phyloP scores from a whole-genome alignment of 1,140 invertebrate genomes.

The Helicoverpa zea region DNA sequence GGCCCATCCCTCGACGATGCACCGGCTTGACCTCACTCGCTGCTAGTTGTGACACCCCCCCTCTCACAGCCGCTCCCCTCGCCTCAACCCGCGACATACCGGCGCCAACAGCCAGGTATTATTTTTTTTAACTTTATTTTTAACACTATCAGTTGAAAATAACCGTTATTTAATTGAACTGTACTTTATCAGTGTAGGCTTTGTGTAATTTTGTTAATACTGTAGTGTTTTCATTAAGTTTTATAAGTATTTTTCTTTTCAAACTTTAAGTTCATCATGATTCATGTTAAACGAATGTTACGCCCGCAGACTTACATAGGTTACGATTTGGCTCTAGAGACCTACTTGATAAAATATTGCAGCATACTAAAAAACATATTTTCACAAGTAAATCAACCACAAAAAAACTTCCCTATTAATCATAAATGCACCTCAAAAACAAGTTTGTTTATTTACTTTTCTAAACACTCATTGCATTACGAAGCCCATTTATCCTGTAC shows the following conservation, averaged over 20 bases:
- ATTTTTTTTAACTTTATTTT: constrained; percentile 62
- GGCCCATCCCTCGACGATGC: constrained; percentile 60
- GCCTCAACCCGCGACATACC: constrained; percentile 58
- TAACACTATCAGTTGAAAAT: constrained; percentile 38
- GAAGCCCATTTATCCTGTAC: background rate
- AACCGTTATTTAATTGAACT: constrained; percentile 38
- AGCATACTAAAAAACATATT: background rate
- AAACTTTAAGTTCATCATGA: background rate
- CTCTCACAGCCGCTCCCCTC: constrained; percentile 10
- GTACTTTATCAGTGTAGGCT: background rate
- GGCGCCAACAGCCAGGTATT: constrained; percentile 74
- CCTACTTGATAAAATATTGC: background rate
- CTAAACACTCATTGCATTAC: background rate
- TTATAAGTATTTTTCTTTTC: background rate
- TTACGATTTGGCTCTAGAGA: too few relatives aligned
- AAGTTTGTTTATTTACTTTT: background rate
- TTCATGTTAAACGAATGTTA: too few relatives aligned
- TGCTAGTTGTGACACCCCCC: constrained; percentile 55
- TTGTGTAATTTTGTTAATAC: background rate
- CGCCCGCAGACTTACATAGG: too few relatives aligned
- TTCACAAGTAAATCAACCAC: too few relatives aligned
- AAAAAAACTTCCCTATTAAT: too few relatives aligned
- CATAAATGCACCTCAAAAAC: too few relatives aligned
- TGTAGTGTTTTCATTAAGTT: background rate
- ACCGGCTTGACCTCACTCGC: constrained; percentile 78